Percentiles rank a stretch among this genome's conserved stretches.
Conservation (phyloP, 2,888 invertebrate species). For the Pterostichus madidus region DNA sequence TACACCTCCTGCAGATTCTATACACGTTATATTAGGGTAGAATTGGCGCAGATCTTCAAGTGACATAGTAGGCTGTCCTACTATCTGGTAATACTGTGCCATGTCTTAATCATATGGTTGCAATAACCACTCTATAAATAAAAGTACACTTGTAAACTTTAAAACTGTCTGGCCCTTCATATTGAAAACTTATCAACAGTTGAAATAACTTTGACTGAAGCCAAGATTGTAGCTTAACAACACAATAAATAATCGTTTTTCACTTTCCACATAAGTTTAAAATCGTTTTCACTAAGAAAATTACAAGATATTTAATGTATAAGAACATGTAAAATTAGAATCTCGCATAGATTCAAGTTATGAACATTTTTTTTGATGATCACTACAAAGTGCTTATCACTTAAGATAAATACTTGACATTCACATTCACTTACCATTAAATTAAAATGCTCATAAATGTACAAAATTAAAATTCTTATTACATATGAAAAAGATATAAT, state of each 20-base stretch:
- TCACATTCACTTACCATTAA: slow-evolving; percentile 53
- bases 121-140: slow-evolving; percentile 37
- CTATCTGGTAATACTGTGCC: slow-evolving; percentile 86
- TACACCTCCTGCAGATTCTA: slow-evolving; percentile 68
- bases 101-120: slow-evolving; percentile 73
- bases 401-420: slow-evolving; percentile 3
- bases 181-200: background rate
- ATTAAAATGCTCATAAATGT: slow-evolving; percentile 24
- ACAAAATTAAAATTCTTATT: slow-evolving; percentile 6
- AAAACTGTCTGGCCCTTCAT: background rate
- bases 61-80: slow-evolving; percentile 76
- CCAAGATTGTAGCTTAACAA: too few relatives aligned
- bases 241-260: too few relatives aligned
- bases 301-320: too few relatives aligned
- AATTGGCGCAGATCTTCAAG: slow-evolving; percentile 83
- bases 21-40: slow-evolving; percentile 79
- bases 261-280: too few relatives aligned
- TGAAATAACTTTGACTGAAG: background rate
- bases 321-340: too few relatives aligned
- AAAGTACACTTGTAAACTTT: slow-evolving; percentile 4
- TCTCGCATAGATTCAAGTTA: too few relatives aligned
- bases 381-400: slow-evolving; percentile 5
- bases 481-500: background rate
- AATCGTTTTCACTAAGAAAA: too few relatives aligned
- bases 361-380: background rate